Evolutionary conservation across 2,797 vertebrate species (phyloP), one percentile per base, ranked within the genome.

Genomic region (Enteromius viviparus): DNA sequence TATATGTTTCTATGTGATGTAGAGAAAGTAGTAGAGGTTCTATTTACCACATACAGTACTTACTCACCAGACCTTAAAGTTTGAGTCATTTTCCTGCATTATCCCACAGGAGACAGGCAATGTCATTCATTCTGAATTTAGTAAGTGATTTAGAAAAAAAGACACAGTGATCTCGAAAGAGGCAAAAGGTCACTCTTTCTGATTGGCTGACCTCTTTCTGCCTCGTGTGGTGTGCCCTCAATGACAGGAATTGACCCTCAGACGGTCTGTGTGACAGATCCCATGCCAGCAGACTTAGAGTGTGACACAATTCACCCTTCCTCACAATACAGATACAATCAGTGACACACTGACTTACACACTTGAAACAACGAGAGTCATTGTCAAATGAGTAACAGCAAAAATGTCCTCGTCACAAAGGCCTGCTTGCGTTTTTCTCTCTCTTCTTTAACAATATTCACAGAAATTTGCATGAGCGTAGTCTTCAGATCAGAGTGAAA

Each of bases 381-480:
- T 88, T 89, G 85, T 88, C 32, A n/a, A 29, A 71, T 75, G 68
- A 85, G 60, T 75, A 84, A 81, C 75, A 80, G 62, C 84, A 78
- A 79, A 74, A 64, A 29, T 60, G 19, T 51, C 10, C 23, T 40
- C 45, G n/a, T 77, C 79, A 76, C 68, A 68, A 45, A 78, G 53
- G 69, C 14, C 79, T 81, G 42, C n/a, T 66, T 76, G 72, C 64
- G 5, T 58, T 83, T 69, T 76, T 45, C 72, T 75, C 72, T 75
- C 45, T 76, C 23, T 64, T 10, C 70, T 51, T 62, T 64, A 9
- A 58, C 64, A 65, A 71, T 66, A 69, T 65, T 47, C 23, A 76
- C 49, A 34, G 15, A 84, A 71, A 76, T 68, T 80, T 64, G 78
- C 21, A 75, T 75, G 47, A 84, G 6, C 0, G 19, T 32, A 47